phyloP scores from a whole-genome alignment of 2,113 vertebrate genomes.

The Pleuronectes platessa region DNA sequence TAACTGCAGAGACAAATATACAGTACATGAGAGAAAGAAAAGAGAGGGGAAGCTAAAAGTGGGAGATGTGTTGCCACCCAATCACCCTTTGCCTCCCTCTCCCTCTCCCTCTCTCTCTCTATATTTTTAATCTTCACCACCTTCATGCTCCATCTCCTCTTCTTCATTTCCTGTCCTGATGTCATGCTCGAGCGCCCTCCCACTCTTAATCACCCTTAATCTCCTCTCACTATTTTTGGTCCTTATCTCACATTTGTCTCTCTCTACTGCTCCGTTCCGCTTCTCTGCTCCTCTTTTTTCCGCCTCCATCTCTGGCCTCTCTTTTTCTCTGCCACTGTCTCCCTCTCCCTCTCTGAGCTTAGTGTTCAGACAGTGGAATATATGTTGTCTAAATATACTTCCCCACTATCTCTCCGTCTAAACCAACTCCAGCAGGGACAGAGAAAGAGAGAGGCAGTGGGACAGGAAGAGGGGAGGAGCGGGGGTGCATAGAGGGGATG shows the following conservation, averaged over 20 bases:
- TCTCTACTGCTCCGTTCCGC: background rate
- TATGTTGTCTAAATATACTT: slow-evolving; percentile 79
- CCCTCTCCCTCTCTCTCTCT: background rate
- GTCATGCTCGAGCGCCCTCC: background rate
- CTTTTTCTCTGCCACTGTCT: slow-evolving; percentile 43
- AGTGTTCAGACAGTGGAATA: slow-evolving; percentile 81
- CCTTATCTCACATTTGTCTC: slow-evolving; percentile 14
- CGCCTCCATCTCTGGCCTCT: slow-evolving; percentile 27
- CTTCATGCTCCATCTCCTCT: slow-evolving; percentile 6
- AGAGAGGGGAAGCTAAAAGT: slow-evolving; percentile 39
- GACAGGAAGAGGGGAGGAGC: slow-evolving; percentile 72
- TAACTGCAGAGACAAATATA: background rate
- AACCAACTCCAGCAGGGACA: slow-evolving; percentile 74
- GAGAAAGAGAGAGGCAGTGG: slow-evolving; percentile 69
- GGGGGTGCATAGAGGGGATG: slow-evolving; percentile 48
- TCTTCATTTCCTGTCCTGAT: slow-evolving; percentile 6
- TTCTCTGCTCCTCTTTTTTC: background rate
- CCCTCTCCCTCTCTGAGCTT: slow-evolving; percentile 71
- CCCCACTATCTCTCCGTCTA: slow-evolving; percentile 77
- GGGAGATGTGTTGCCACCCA: slow-evolving; percentile 39
- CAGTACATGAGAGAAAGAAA: slow-evolving; percentile 15
- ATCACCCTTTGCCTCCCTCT: slow-evolving; percentile 15
- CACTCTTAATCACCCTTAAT: slow-evolving; percentile 15
- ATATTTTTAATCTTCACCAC: slow-evolving; percentile 8
- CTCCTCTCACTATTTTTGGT: background rate